These are phyloP conservation scores for Diglossa cyanea DNA, from an alignment of 2,797 vertebrate genomes.

Conservation along the genomic window DNA sequence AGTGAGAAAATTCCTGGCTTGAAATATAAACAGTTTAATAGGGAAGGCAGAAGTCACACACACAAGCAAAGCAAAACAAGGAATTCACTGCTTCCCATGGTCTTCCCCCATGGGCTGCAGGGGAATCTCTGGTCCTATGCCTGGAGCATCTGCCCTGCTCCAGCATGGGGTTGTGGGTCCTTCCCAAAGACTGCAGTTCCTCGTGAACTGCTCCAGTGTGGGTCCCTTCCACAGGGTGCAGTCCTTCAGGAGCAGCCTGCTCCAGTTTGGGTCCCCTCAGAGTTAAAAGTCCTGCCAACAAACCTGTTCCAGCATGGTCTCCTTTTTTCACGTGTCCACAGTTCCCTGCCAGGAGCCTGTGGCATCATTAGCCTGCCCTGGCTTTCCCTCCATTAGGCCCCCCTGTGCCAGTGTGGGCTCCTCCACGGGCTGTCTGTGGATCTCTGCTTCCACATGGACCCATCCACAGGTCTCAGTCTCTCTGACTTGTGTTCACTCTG, in stretches of 20 bases:
- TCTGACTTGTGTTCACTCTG: fast-evolving
- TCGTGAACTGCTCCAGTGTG: not conserved
- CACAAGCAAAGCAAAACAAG: not conserved
- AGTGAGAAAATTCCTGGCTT: not conserved
- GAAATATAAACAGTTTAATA: not conserved
- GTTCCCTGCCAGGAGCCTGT: no score
- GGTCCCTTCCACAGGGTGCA: not conserved
- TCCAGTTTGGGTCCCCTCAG: no score
- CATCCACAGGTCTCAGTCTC: not conserved
- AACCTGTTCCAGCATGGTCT: not conserved
- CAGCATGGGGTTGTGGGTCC: not conserved
- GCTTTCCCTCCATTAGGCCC: not conserved
- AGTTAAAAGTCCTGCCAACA: not conserved
- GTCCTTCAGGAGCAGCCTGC: not conserved
- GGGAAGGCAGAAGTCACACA: not conserved
- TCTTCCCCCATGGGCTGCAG: not conserved
- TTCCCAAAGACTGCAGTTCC: not conserved
- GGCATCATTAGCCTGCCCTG: fast-evolving
- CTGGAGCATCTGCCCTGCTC: not conserved
- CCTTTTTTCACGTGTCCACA: fast-evolving
- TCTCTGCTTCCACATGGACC: fast-evolving
- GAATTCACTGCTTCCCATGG: not conserved
- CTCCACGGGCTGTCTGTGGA: not conserved
- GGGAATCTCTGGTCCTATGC: not conserved
- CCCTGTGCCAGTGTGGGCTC: not conserved